A percentile compares a stretch with the other conserved stretches of the same genome.
phyloP scores from a whole-genome alignment of 1,140 invertebrate species.

The Campodea augens region DNA sequence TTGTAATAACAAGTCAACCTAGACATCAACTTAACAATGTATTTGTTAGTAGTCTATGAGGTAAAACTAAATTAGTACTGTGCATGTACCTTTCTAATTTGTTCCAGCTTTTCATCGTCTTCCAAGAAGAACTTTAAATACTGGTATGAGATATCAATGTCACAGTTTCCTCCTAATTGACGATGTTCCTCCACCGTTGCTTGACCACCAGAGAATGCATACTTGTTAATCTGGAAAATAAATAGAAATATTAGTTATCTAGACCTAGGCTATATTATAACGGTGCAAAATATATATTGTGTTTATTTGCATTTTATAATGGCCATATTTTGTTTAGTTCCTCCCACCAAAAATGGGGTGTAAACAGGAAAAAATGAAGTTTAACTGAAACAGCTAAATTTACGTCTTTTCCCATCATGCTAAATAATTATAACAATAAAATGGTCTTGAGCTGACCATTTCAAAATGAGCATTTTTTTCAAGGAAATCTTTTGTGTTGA shows the following conservation, averaged over 20 bases:
- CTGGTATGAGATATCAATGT: constrained; percentile 89
- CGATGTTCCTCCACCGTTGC: constrained; percentile 84
- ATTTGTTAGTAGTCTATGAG: constrained; percentile 1
- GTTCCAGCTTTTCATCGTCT: constrained; percentile 70
- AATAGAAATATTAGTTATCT: constrained; percentile 9
- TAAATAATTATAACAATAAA: too few relatives aligned
- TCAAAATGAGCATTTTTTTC: too few relatives aligned
- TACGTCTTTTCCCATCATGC: too few relatives aligned
- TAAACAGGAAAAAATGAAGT: too few relatives aligned
- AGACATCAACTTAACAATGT: too few relatives aligned
- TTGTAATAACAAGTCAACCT: too few relatives aligned
- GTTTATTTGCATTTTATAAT: too few relatives aligned
- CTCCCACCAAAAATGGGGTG: too few relatives aligned
- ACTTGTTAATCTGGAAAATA: constrained; percentile 68
- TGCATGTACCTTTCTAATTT: constrained; percentile 46
- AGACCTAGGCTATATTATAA: neutral
- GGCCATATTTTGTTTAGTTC: too few relatives aligned
- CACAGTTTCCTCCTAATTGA: constrained; percentile 78
- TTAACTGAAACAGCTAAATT: too few relatives aligned
- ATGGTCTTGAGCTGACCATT: too few relatives aligned
- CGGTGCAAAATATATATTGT: neutral
- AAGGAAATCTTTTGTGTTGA: too few relatives aligned
- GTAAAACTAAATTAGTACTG: constrained; percentile 4
- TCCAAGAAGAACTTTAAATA: constrained; percentile 92
- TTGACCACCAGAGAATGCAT: constrained; percentile 94